Evolutionary conservation across 2,888 invertebrate genomes (phyloP).

Genomic region (Zaprionus lineosus): DNA sequence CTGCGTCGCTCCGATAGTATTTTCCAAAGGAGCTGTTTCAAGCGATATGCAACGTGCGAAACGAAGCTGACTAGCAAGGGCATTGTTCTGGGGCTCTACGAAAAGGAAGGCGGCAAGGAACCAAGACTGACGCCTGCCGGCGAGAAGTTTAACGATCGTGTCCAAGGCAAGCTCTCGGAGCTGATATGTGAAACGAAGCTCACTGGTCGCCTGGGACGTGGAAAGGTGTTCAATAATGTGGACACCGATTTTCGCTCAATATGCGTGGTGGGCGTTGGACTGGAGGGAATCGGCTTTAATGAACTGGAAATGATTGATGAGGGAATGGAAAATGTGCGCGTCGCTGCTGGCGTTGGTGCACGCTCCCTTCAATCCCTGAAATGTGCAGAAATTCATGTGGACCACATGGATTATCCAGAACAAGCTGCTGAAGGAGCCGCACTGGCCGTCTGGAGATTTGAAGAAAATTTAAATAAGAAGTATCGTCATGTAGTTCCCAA

Average conservation of each 20-base stretch:
- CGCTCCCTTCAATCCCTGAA: no score
- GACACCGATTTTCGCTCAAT: conserved; percentile 84
- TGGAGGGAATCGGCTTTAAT: conserved; percentile 85
- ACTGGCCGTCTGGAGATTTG: no score
- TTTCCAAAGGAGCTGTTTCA: background rate
- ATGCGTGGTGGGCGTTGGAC: conserved; percentile 87
- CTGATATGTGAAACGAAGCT: conserved; percentile 82
- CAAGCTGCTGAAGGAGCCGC: no score
- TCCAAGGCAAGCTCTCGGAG: conserved; percentile 83
- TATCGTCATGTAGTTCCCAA: conserved; percentile 82
- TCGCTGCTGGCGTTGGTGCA: no score
- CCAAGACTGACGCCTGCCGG: conserved; percentile 83
- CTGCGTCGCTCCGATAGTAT: background rate
- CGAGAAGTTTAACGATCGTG: conserved; percentile 83
- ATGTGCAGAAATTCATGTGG: no score
- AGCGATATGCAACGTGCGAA: conserved; percentile 38
- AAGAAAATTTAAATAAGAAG: conserved; percentile 84
- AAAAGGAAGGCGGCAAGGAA: conserved; percentile 82
- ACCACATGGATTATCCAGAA: no score
- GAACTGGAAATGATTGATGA: conserved; percentile 87
- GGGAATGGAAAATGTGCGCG: conserved; percentile 86
- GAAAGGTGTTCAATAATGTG: conserved; percentile 85
- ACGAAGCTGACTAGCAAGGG: conserved; percentile 80
- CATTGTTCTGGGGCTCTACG: conserved; percentile 84
- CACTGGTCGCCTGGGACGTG: conserved; percentile 67